These are phyloP conservation scores for Heliconius aoede DNA, from an alignment of 2,888 invertebrate genomes.

Conservation along the genomic window DNA sequence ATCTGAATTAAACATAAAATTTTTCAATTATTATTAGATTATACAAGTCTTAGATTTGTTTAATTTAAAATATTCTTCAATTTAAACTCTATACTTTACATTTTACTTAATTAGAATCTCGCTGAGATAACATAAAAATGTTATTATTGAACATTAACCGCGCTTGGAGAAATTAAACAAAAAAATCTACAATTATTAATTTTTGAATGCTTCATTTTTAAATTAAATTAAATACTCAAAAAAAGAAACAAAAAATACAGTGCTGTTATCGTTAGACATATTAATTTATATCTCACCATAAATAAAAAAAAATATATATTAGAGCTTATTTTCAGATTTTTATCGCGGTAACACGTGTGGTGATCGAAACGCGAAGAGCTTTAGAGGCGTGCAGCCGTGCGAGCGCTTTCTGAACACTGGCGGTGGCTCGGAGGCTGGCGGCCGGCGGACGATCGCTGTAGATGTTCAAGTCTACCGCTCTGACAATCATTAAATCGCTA, in stretches of 20 bases:
- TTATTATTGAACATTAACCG: neutral
- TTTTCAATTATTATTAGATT: no score
- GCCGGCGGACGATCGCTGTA: conserved; percentile 7
- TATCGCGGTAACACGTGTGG: conserved; percentile 30
- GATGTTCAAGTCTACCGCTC: conserved; percentile 14
- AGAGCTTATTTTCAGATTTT: conserved; percentile 16
- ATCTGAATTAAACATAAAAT: neutral
- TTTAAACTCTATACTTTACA: neutral
- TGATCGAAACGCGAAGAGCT: conserved; percentile 31
- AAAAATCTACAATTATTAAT: neutral
- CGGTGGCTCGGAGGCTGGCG: conserved; percentile 6
- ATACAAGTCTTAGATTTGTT: neutral
- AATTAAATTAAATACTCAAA: neutral
- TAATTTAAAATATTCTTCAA: neutral
- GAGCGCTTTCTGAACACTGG: conserved; percentile 43
- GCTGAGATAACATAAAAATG: neutral
- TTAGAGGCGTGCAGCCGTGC: conserved; percentile 36
- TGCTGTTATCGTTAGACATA: neutral
- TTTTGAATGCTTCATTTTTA: no score
- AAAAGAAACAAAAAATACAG: neutral
- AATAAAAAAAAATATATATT: conserved; percentile 3
- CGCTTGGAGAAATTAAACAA: neutral
- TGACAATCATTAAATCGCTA: no score
- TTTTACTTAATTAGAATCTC: neutral
- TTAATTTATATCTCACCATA: conserved; percentile 37